phyloP scores from a whole-genome alignment of 2,113 vertebrate species.

The Ictidomys tridecemlineatus region DNA sequence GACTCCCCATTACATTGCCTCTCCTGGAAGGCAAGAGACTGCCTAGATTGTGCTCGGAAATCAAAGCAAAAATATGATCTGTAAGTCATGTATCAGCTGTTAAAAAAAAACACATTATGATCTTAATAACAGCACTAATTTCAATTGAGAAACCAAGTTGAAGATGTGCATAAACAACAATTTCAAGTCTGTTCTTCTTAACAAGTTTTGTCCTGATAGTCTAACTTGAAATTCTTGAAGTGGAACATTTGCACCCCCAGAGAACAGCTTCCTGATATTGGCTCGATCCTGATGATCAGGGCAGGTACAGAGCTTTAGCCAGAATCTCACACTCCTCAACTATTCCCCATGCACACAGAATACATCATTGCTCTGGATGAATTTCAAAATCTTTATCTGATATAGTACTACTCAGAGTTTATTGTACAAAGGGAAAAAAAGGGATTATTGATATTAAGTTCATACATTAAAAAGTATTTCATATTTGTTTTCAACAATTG shows the following conservation, averaged over 20 bases:
- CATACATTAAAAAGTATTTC: not conserved
- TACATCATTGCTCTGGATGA: not conserved
- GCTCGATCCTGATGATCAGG: not conserved
- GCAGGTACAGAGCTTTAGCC: not conserved
- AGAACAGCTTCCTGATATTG: not conserved
- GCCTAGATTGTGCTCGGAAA: not conserved
- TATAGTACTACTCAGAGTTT: not conserved
- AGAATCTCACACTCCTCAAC: not conserved
- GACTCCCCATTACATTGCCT: not conserved
- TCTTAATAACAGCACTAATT: not conserved
- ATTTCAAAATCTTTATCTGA: not conserved
- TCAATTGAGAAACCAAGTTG: not conserved
- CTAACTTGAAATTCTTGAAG: too few relatives aligned
- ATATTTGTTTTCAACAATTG: not conserved
- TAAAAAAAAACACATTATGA: not conserved
- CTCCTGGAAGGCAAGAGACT: not conserved
- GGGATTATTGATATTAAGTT: not conserved
- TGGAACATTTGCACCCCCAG: not conserved
- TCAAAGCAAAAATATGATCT: not conserved
- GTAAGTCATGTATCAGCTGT: not conserved
- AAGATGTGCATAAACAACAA: not conserved
- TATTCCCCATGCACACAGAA: not conserved
- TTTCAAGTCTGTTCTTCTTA: not conserved
- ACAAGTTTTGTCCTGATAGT: not conserved
- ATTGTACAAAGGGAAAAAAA: not conserved